These are phyloP conservation scores for Diadema setosum DNA, from an alignment of 35 echinoderm and acorn worm species.

Conservation along the genomic window DNA sequence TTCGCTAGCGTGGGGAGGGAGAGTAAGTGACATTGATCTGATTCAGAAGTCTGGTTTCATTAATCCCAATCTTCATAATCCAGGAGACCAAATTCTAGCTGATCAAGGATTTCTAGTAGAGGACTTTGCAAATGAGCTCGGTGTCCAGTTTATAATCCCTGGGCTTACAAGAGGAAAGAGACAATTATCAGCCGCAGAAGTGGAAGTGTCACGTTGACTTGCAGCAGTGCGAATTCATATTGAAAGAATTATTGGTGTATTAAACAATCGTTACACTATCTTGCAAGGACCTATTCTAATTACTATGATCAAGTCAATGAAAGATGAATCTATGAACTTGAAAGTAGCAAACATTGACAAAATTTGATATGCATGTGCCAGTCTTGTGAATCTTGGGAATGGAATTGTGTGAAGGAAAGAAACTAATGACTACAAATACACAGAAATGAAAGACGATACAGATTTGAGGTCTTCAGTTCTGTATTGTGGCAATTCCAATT, in stretches of 20 bases:
- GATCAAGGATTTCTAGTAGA: slow-evolving; percentile 34
- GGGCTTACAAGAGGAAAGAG: slow-evolving; percentile 53
- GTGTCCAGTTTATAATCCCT: slow-evolving; percentile 38
- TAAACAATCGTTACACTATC: slow-evolving; percentile 44
- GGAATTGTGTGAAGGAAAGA: slow-evolving; percentile 27
- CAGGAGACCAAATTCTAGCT: slow-evolving; percentile 42
- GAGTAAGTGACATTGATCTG: slow-evolving; percentile 29
- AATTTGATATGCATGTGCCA: slow-evolving; percentile 24
- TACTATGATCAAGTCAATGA: slow-evolving; percentile 35
- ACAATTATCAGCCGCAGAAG: slow-evolving; percentile 30
- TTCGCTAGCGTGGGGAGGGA: slow-evolving; percentile 33
- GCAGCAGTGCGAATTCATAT: slow-evolving; percentile 40
- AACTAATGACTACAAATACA: no score
- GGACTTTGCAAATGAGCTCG: slow-evolving; percentile 5
- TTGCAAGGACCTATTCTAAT: slow-evolving; percentile 2
- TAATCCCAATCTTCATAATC: background rate
- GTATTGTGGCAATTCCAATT: no score
- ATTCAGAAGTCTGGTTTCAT: slow-evolving; percentile 40
- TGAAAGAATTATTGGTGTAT: slow-evolving; percentile 43
- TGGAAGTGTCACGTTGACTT: slow-evolving; percentile 22
- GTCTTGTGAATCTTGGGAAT: slow-evolving; percentile 43
- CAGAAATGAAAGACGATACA: no score
- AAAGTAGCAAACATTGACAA: slow-evolving; percentile 39
- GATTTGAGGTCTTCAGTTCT: no score
- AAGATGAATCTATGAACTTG: slow-evolving; percentile 9